Base-by-base conservation (phyloP, 2,113 vertebrate species). In the Turnix velox region DNA sequence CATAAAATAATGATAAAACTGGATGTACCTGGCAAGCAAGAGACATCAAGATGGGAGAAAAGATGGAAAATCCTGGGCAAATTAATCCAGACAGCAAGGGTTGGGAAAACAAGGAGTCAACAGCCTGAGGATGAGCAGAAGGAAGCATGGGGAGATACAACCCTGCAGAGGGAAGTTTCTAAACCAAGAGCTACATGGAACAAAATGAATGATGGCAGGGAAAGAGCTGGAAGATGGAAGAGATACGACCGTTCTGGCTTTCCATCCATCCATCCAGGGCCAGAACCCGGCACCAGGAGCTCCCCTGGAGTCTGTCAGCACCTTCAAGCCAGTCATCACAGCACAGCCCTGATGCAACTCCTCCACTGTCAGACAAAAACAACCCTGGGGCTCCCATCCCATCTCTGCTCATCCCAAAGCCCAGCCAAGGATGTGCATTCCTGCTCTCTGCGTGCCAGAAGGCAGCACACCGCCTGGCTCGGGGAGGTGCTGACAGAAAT, bases 251-350 rank as follows among this genome's bases (percentile, higher is more conserved):
- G 39, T 63, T 51, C 92, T n/a, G 75, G 65, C 51, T 63, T 74
- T 52, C 88, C 76, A 43, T 7, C 8, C 76, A 43, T 7, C 8
- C n/a, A 58, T 40, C 35, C 88, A 51, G 28, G 59, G 67, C 74
- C 35, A 55, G 88, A 71, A 72, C 67, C 35, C 37, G 5, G 85
- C 90, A 92, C 72, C 73, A 14, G 83, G 84, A 94, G 68, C 91
- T 89, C 66, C 52, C 65, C 37, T 0, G 3, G 83, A 69, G 52
- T 33, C 88, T 82, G 90, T 95, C 93, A 94, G 86, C 90, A 80
- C 79, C 83, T 93, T 55, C 62, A 39, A 4, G 46, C 54, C 77
- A 87, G 77, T 65, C 91, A 43, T 91, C 87, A 18, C 88, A 84
- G 84, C 77, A 51, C 39, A 51, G 80, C 88, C 84, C 91, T 27